A percentile compares a stretch with the other conserved stretches of the same genome.
These are phyloP conservation scores for Megaceryle torquata DNA, from an alignment of 2,113 vertebrate genomes.

Conservation along the genomic window DNA sequence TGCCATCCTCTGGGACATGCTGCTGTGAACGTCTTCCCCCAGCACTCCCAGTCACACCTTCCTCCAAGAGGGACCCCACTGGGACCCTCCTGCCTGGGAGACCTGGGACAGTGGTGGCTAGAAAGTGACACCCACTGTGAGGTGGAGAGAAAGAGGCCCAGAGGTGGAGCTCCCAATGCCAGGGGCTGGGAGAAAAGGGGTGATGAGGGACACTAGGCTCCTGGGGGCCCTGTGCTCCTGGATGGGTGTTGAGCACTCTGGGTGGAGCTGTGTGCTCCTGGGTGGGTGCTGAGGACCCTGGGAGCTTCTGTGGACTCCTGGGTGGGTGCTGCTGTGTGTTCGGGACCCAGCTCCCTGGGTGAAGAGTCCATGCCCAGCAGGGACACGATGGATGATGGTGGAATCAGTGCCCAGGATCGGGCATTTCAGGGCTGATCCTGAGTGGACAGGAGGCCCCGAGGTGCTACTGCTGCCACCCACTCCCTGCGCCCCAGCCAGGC, in stretches of 20 bases:
- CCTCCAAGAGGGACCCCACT: rapidly evolving
- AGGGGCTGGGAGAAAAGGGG: not conserved
- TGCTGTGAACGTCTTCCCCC: too few species aligned
- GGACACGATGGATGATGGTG: not conserved
- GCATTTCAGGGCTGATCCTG: not conserved
- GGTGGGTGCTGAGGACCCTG: not conserved
- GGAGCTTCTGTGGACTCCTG: not conserved
- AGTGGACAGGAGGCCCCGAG: too few species aligned
- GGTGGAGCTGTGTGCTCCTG: not conserved
- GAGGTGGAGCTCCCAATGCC: too few species aligned
- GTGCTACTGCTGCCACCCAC: not conserved
- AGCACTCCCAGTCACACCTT: not conserved
- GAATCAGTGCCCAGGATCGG: not conserved
- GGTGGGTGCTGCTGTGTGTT: not conserved
- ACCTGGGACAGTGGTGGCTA: not conserved
- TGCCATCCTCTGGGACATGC: not conserved
- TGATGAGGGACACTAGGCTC: not conserved
- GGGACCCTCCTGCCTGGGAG: not conserved
- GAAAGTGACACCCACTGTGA: rapidly evolving
- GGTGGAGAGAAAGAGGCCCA: not conserved
- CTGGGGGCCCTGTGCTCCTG: rapidly evolving
- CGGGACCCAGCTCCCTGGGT: not conserved
- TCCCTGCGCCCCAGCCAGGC: not conserved
- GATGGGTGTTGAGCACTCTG: not conserved
- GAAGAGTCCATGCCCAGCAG: rapidly evolving